Conservation (phyloP, 2,113 vertebrate genomes). For the Ancistrus triradiatus region DNA sequence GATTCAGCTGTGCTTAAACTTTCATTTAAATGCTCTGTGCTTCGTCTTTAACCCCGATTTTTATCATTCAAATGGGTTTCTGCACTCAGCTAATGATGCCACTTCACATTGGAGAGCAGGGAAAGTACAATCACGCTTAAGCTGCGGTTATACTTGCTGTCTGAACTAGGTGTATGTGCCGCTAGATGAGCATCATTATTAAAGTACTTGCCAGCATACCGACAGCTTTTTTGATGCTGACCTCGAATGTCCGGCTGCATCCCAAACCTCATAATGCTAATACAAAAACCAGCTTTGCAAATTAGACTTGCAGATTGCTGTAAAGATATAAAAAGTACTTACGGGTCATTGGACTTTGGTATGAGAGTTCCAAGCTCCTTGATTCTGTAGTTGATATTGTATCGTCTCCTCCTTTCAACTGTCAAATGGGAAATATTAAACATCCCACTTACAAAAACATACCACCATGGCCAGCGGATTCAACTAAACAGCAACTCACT, state of each 20-base stretch:
- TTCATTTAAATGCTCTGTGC: slow-evolving; percentile 56
- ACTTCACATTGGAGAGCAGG: slow-evolving; percentile 34
- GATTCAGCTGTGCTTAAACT: slow-evolving; percentile 59
- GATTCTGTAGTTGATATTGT: slow-evolving; percentile 99
- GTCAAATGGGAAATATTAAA: slow-evolving; percentile 28
- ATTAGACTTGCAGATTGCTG: too few species aligned
- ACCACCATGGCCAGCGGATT: background rate
- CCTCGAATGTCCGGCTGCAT: too few species aligned
- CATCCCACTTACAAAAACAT: background rate
- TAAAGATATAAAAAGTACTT: too few species aligned
- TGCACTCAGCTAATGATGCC: slow-evolving; percentile 49
- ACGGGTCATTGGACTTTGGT: slow-evolving; percentile 98
- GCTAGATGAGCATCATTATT: too few species aligned
- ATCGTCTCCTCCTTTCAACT: slow-evolving; percentile 96
- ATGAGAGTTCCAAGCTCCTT: slow-evolving; percentile 98
- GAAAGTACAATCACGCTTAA: too few species aligned
- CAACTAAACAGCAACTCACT: slow-evolving; percentile 71
- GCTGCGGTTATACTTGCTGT: too few species aligned
- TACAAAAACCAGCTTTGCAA: too few species aligned
- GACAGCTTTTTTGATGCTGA: too few species aligned
- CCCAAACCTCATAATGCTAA: too few species aligned
- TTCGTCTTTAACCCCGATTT: slow-evolving; percentile 61
- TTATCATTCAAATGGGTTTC: slow-evolving; percentile 53
- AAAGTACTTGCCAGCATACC: too few species aligned
- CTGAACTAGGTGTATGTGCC: too few species aligned